Evolutionary conservation across 2,797 vertebrate genomes (phyloP).

Genomic region (Labroides dimidiatus): DNA sequence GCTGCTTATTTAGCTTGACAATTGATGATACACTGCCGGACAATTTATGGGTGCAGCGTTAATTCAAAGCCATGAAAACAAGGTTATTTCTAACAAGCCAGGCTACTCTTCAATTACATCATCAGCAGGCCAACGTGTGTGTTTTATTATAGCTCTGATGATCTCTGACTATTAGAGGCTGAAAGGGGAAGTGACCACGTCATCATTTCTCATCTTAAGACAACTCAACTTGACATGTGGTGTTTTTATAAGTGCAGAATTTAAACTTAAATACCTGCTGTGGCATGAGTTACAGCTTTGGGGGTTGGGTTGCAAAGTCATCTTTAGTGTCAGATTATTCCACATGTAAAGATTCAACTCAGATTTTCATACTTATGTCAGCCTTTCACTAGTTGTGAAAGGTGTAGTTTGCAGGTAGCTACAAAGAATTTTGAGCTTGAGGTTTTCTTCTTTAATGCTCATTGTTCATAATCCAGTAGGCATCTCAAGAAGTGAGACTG

Average conservation of each 20-base stretch:
- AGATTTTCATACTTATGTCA: too few species aligned
- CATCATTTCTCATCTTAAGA: conserved; percentile 32
- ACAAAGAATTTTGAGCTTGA: too few species aligned
- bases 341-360: too few species aligned
- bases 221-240: conserved; percentile 1
- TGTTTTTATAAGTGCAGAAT: conserved; percentile 2
- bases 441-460: too few species aligned
- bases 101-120: conserved; percentile 68
- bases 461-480: not conserved
- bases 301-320: not conserved
- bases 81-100: conserved; percentile 59
- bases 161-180: conserved; percentile 49
- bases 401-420: too few species aligned
- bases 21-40: conserved; percentile 70
- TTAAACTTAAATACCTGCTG: not conserved
- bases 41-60: conserved; percentile 66
- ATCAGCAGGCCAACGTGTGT: conserved; percentile 40
- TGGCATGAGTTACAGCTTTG: not conserved
- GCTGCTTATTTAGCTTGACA: conserved; percentile 76
- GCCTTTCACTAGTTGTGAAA: too few species aligned
- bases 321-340: not conserved
- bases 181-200: conserved; percentile 41
- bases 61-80: conserved; percentile 70
- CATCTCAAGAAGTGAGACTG: too few species aligned
- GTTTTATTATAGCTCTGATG: conserved; percentile 61